Conservation (phyloP, 2,797 vertebrate genomes). For the Florisuga fusca region DNA sequence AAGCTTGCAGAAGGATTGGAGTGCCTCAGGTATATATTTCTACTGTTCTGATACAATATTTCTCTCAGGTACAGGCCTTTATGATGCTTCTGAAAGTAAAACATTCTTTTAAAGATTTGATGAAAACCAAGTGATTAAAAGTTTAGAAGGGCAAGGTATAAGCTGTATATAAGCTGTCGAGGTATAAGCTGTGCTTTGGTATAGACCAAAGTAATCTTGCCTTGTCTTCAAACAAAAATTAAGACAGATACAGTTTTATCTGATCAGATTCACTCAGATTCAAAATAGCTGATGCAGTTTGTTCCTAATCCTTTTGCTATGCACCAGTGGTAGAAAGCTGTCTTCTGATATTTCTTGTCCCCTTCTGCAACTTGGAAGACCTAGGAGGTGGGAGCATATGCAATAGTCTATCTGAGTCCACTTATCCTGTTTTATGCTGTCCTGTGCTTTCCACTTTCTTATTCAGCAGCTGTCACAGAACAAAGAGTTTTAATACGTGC, state of each 20-base stretch:
- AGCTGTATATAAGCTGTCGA: not conserved
- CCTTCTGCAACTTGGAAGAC: not conserved
- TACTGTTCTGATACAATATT: not conserved
- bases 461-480: not conserved
- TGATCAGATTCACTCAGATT: not conserved
- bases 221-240: not conserved
- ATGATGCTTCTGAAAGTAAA: not conserved
- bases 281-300: not conserved
- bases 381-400: not conserved
- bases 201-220: not conserved
- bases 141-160: not conserved
- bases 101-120: not conserved
- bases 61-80: not conserved
- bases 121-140: not conserved
- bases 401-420: not conserved
- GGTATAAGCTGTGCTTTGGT: not conserved
- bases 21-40: slow-evolving; percentile 90
- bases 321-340: not conserved
- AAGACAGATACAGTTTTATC: not conserved
- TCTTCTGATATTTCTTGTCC: slow-evolving; percentile 16
- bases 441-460: slow-evolving; percentile 17
- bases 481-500: not conserved
- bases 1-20: slow-evolving; percentile 95
- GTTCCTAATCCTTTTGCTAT: not conserved
- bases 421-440: not conserved